Conservation (phyloP, 2,888 invertebrate genomes). For the Sarcophaga carnaria region DNA sequence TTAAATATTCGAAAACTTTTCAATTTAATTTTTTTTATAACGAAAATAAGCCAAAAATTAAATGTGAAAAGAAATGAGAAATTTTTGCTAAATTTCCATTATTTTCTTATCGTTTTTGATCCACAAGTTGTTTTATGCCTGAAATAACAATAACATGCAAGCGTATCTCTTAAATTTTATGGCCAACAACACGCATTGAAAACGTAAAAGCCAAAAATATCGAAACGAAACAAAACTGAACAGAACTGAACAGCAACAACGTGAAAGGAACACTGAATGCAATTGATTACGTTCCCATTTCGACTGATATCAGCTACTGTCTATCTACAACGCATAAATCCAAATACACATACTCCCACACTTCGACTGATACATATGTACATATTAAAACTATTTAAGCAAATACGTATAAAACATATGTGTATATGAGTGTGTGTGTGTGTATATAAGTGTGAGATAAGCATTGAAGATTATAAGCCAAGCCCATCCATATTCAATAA, state of each 20-base stretch:
- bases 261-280: conserved; percentile 45
- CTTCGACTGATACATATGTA: background rate
- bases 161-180: conserved; percentile 38
- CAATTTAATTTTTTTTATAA: too few relatives aligned
- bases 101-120: conserved; percentile 40
- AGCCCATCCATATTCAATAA: conserved; percentile 67
- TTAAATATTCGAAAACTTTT: too few relatives aligned
- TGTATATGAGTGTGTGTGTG: background rate
- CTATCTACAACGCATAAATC: conserved; percentile 31
- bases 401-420: conserved; percentile 7
- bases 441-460: background rate
- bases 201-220: conserved; percentile 40
- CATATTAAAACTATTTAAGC: conserved; percentile 11
- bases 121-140: conserved; percentile 62
- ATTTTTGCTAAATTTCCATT: conserved; percentile 19
- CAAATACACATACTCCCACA: conserved; percentile 6
- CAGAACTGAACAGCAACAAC: conserved; percentile 24
- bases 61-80: background rate
- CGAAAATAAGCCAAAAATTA: background rate
- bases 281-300: conserved; percentile 64
- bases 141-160: background rate
- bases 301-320: conserved; percentile 46
- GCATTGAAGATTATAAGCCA: conserved; percentile 35
- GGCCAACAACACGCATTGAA: conserved; percentile 55
- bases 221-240: background rate